Percentiles rank a stretch among this genome's conserved stretches.
phyloP scores from a whole-genome alignment of 1,140 invertebrate genomes.

The Bombus superbus region DNA sequence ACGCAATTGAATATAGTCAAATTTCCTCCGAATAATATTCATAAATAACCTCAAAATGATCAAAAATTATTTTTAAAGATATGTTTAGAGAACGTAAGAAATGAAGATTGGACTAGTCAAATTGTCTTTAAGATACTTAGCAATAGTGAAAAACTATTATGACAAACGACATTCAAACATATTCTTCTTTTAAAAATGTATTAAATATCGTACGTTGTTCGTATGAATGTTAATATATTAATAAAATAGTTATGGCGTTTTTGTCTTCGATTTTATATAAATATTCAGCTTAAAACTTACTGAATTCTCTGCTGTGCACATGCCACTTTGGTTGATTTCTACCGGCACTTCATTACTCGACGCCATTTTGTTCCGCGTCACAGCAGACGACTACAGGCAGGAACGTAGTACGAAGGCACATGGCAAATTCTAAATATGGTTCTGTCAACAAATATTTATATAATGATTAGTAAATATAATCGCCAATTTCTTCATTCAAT shows the following conservation, averaged over 20 bases:
- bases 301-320: conserved; percentile 70
- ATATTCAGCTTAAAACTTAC: conserved; percentile 66
- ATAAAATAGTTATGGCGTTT: neutral
- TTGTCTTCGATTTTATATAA: neutral
- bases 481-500: neutral
- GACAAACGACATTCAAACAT: conserved; percentile 47
- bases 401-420: conserved; percentile 47
- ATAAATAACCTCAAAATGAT: neutral
- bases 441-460: conserved; percentile 32
- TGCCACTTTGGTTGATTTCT: conserved; percentile 74
- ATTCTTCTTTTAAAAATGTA: neutral
- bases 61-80: neutral
- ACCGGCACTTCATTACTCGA: conserved; percentile 79
- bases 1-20: conserved; percentile 4
- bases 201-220: neutral
- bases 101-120: neutral
- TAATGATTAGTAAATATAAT: neutral
- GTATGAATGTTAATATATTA: neutral
- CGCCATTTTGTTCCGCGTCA: conserved; percentile 77
- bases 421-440: conserved; percentile 17
- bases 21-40: conserved; percentile 7
- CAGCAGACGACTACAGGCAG: conserved; percentile 70
- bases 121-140: conserved; percentile 21
- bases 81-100: neutral
- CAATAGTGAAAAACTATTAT: conserved; percentile 30